Conservation (phyloP, 2,113 vertebrate genomes). For the Ceyx margarethae region DNA sequence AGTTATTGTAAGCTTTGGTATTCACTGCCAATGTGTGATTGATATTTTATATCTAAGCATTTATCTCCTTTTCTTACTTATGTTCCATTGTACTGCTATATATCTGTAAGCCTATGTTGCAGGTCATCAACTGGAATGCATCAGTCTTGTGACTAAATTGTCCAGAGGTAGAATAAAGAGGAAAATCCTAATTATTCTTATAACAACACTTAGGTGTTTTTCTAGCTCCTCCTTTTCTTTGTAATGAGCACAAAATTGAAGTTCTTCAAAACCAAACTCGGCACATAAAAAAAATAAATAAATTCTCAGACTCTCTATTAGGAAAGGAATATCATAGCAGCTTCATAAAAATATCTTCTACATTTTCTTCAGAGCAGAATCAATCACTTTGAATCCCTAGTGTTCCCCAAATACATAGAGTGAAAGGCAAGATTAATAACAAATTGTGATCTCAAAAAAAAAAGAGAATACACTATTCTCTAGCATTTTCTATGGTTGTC, state of each 20-base stretch:
- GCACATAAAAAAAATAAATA: not conserved
- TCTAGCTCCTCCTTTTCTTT: not conserved
- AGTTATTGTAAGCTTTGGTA: not conserved
- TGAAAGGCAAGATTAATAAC: not conserved
- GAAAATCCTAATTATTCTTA: not conserved
- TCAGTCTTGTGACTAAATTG: not conserved
- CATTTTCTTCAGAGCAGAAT: not conserved
- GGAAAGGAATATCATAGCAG: not conserved
- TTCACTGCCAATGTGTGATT: not conserved
- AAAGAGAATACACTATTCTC: not conserved
- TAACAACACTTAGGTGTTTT: not conserved
- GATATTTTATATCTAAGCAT: not conserved
- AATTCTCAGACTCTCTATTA: not conserved
- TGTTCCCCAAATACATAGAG: not conserved
- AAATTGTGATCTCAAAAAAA: not conserved
- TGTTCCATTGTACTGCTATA: not conserved
- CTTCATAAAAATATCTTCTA: not conserved
- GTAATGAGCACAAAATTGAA: not conserved
- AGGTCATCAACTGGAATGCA: not conserved
- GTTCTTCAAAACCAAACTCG: not conserved
- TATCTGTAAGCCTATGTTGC: not conserved
- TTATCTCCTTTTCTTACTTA: not conserved
- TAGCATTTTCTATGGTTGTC: not conserved
- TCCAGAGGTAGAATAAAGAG: not conserved
- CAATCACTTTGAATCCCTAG: not conserved